Base-by-base conservation (phyloP, 1,140 invertebrate genomes). In the Asobara japonica region DNA sequence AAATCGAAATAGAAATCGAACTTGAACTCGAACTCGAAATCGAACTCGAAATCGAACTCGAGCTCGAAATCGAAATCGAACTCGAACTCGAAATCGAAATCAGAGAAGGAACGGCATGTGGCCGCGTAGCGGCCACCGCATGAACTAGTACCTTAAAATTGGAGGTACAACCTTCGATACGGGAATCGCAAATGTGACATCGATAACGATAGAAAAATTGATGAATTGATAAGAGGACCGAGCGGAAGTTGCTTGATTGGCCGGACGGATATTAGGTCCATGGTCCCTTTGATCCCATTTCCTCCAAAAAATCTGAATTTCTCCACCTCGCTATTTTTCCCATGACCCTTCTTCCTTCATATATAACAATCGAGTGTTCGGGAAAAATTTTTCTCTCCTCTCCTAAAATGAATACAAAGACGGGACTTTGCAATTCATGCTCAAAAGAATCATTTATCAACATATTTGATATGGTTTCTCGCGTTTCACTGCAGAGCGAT, bases 371-470 rank as follows among this genome's bases (percentile, higher is more conserved):
- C 5, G 31, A 36, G 5, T 36, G 31, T 5, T 56, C 22, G 51
- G 51, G 18, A 56, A 22, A 56, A 56, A 56, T 56, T 56, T 18
- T 2, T 13, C 6, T 25, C 25, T 27, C 51, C 51, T 7, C 18
- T 18, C 18, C 7, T 3, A 45, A 56, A 56, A 27, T 25, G 22
- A 56, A 56, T 22, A 56, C 22, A 27, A 56, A 56, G 51, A 22
- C 18, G 5, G 22, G 18, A 56, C 51, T 56, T 56, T 56, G 51
- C 51, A 56, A 56, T 56, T 56, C 51, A 56, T 56, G 78, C 82
- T 87, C 84, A 20, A 86, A 84, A 86, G 83, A 79, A 87, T 86
- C 84, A 85, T 87, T 87, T 86, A 87, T 87, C 86, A 87, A 86
- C 85, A 85, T 86, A 87, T 87, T 87, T 86, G 84, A 86, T 86